These are phyloP conservation scores for Asarcornis scutulata DNA, from an alignment of 2,113 vertebrate species.

Conservation along the genomic window DNA sequence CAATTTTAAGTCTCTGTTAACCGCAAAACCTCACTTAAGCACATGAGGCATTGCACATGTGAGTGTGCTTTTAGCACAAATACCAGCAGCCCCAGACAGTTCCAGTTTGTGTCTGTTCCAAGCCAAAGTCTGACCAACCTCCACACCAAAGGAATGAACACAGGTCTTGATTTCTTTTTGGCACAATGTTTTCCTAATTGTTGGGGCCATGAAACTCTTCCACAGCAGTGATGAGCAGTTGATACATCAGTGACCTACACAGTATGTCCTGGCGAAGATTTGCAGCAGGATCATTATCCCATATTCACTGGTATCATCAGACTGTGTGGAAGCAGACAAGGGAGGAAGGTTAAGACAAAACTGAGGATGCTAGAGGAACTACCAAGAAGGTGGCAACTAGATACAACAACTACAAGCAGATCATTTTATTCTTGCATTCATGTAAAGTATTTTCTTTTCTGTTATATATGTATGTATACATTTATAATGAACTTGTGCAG, in stretches of 20 bases:
- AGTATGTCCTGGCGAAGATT: not conserved
- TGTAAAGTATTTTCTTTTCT: not conserved
- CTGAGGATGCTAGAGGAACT: not conserved
- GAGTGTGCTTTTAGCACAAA: not conserved
- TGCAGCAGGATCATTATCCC: not conserved
- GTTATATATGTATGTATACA: not conserved
- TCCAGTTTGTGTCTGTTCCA: conserved; percentile 39
- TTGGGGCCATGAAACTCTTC: conserved; percentile 33
- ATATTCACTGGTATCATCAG: not conserved
- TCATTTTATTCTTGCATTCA: not conserved
- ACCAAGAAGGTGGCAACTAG: no score
- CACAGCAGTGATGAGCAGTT: not conserved
- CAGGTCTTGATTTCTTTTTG: conserved; percentile 55
- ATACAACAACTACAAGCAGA: not conserved
- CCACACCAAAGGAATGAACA: conserved; percentile 6
- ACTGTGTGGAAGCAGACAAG: not conserved
- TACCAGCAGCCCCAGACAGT: not conserved
- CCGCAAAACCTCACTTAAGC: not conserved
- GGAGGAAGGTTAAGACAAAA: not conserved
- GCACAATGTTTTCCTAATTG: conserved; percentile 13
- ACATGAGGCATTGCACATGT: rapidly evolving
- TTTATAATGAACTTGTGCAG: not conserved
- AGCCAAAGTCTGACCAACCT: conserved; percentile 38
- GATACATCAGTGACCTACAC: not conserved
- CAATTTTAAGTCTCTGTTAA: not conserved